These are phyloP conservation scores for Drosophila formosana DNA, from an alignment of 2,888 invertebrate genomes.

Conservation along the genomic window DNA sequence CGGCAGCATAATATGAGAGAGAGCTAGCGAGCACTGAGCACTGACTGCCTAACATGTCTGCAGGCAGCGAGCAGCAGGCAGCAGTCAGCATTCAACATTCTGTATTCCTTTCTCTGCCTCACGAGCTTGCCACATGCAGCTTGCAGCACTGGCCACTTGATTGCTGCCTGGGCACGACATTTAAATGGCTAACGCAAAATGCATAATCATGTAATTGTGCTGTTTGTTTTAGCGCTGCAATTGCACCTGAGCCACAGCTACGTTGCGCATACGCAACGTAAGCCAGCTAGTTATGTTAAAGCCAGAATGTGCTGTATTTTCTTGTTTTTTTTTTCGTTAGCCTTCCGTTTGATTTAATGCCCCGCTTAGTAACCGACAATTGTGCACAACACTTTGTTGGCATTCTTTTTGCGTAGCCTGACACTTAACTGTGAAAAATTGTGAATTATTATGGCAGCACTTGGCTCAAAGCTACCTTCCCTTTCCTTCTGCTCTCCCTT, in stretches of 20 bases:
- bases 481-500: not conserved
- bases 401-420: conserved; percentile 65
- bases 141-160: conserved; percentile 24
- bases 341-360: conserved; percentile 73
- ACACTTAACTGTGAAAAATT: conserved; percentile 81
- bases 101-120: not conserved
- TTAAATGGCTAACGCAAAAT: conserved; percentile 64
- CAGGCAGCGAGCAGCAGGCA: not conserved
- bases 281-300: conserved; percentile 33
- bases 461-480: conserved; percentile 17
- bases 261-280: conserved; percentile 64
- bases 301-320: conserved; percentile 16
- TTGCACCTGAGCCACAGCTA: conserved; percentile 50
- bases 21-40: conserved; percentile 4
- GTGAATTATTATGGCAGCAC: conserved; percentile 78
- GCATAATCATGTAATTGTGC: conserved; percentile 73
- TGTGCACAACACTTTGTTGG: conserved; percentile 64
- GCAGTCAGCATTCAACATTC: not conserved
- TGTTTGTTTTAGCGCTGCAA: conserved; percentile 28
- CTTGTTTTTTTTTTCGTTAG: conserved; percentile 36
- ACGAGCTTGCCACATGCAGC: conserved; percentile 29
- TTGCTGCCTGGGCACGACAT: conserved; percentile 50
- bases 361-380: conserved; percentile 73
- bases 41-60: conserved; percentile 5
- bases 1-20: conserved; percentile 35